Evolutionary conservation across 2,797 vertebrate genomes (phyloP).

Genomic region (Syndactyla subalaris): DNA sequence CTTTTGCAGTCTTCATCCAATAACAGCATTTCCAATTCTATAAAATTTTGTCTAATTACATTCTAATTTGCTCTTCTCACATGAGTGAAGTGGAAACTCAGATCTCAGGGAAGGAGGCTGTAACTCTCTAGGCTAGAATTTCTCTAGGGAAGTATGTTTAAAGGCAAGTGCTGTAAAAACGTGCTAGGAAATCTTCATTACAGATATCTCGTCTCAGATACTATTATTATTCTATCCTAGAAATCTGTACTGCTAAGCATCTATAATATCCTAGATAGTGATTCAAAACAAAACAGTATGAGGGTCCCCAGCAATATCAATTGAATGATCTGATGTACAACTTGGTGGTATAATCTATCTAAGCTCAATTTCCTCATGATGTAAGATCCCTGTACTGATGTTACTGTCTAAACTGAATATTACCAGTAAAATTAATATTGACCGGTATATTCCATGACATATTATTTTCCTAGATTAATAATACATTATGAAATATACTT

Average conservation of each 20-base stretch:
- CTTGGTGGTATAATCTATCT: not conserved
- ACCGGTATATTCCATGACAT: not conserved
- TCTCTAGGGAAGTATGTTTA: not conserved
- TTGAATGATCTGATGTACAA: not conserved
- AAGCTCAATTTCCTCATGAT: not conserved
- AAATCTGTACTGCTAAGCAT: not conserved
- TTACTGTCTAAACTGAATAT: not conserved
- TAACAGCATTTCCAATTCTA: not conserved
- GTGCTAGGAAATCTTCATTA: not conserved
- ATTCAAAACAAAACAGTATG: not conserved
- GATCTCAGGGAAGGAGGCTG: not conserved
- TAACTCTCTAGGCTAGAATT: not conserved
- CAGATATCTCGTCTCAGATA: not conserved
- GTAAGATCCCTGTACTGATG: not conserved
- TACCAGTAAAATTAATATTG: not conserved
- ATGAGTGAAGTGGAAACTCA: not conserved
- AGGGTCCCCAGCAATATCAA: not conserved
- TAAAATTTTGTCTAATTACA: not conserved
- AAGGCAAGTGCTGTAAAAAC: not conserved
- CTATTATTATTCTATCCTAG: not conserved
- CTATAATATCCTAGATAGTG: not conserved
- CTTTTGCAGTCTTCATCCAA: not conserved
- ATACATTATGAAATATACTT: not conserved
- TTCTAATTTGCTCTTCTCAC: not conserved
- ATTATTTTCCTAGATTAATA: not conserved